These are phyloP conservation scores for Enteromius viviparus DNA, from an alignment of 2,797 vertebrate genomes.

Conservation along the genomic window DNA sequence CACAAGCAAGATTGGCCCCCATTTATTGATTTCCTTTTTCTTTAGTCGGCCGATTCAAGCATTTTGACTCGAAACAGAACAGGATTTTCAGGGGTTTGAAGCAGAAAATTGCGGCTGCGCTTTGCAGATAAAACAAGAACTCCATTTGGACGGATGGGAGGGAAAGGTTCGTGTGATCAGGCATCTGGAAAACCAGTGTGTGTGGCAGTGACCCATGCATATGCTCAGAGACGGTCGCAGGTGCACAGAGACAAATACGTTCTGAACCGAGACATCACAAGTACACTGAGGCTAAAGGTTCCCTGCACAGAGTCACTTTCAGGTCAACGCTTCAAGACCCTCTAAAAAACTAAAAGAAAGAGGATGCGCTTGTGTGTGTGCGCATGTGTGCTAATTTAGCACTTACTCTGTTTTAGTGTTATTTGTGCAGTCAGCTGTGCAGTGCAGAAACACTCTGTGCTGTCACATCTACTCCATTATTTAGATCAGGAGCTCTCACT, in stretches of 20 bases:
- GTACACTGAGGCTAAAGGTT: background rate
- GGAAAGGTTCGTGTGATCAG: slow-evolving; percentile 6
- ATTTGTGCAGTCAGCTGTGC: slow-evolving; percentile 61
- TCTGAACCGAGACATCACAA: background rate
- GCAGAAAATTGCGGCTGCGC: slow-evolving; percentile 67
- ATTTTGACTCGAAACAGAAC: slow-evolving; percentile 68
- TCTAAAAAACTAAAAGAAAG: slow-evolving; percentile 3
- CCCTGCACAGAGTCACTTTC: background rate
- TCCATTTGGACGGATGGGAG: slow-evolving; percentile 50
- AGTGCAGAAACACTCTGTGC: slow-evolving; percentile 62
- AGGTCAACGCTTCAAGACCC: slow-evolving; percentile 35
- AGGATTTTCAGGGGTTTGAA: slow-evolving; percentile 69
- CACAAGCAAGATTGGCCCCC: slow-evolving; percentile 68
- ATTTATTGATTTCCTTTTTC: slow-evolving; percentile 72
- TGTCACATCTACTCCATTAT: slow-evolving; percentile 73
- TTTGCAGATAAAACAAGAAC: slow-evolving; percentile 64
- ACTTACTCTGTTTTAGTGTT: slow-evolving; percentile 58
- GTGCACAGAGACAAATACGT: background rate
- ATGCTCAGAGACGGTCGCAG: slow-evolving; percentile 6
- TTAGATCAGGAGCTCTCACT: slow-evolving; percentile 66
- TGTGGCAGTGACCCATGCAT: slow-evolving; percentile 4
- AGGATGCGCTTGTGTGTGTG: background rate
- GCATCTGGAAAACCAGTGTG: slow-evolving; percentile 30
- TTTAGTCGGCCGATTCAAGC: slow-evolving; percentile 65
- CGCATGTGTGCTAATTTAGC: slow-evolving; percentile 59